Evolutionary conservation across 2,113 vertebrate species (phyloP).

Genomic region (Oreochromis niloticus): DNA sequence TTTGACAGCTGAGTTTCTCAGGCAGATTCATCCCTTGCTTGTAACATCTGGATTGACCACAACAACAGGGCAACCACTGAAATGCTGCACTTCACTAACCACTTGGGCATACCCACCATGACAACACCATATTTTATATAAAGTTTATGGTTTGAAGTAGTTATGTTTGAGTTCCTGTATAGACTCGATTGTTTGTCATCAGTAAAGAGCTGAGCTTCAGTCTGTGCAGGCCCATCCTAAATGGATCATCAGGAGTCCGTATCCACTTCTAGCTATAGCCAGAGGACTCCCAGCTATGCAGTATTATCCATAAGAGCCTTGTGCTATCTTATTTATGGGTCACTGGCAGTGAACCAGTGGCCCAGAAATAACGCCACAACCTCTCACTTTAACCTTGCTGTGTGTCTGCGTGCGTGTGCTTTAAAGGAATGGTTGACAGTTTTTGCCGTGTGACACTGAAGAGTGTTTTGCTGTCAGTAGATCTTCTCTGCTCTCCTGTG

Average conservation of each 20-base stretch:
- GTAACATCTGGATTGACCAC: background rate
- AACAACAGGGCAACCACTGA: background rate
- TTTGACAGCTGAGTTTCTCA: background rate
- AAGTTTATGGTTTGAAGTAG: background rate
- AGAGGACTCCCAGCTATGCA: background rate
- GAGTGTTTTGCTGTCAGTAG: background rate
- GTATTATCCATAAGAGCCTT: conserved; percentile 32
- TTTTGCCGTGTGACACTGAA: background rate
- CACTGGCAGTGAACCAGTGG: conserved; percentile 26
- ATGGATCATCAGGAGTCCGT: background rate
- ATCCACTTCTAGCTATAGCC: background rate
- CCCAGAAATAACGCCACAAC: conserved; percentile 38
- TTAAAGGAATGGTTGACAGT: background rate
- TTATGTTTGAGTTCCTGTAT: background rate
- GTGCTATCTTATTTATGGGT: conserved; percentile 43
- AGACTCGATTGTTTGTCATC: conserved; percentile 3
- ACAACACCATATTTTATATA: background rate
- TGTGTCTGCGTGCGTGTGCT: background rate
- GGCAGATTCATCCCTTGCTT: background rate
- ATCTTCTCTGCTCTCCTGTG: background rate
- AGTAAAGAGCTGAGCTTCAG: background rate
- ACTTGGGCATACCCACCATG: background rate
- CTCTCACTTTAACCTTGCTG: background rate
- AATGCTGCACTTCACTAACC: background rate
- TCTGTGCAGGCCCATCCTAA: background rate